These are phyloP conservation scores for Polydrusus tereticollis DNA, from an alignment of 2,888 invertebrate genomes.

Conservation along the genomic window DNA sequence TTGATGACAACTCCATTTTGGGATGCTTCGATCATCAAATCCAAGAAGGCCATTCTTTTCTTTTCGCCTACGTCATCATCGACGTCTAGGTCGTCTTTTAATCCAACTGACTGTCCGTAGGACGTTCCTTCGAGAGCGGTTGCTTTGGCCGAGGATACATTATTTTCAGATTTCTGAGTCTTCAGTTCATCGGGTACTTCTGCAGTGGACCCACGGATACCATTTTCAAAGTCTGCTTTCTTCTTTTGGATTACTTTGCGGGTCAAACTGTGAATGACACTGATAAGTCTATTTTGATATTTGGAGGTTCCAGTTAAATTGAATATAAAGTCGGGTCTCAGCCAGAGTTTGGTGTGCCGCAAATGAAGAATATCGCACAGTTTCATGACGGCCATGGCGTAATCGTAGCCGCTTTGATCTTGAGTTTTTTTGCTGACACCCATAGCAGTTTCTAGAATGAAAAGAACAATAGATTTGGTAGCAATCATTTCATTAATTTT, in stretches of 20 bases:
- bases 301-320: slow-evolving; percentile 82
- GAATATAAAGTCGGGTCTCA: slow-evolving; percentile 83
- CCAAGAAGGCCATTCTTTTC: slow-evolving; percentile 88
- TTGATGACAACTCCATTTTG: slow-evolving; percentile 81
- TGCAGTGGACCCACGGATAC: slow-evolving; percentile 66
- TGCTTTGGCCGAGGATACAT: slow-evolving; percentile 50
- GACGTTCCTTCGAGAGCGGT: slow-evolving; percentile 75
- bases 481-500: no score
- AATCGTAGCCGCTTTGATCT: slow-evolving; percentile 85
- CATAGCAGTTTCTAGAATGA: slow-evolving; percentile 86
- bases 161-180: slow-evolving; percentile 64
- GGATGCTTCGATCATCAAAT: slow-evolving; percentile 88
- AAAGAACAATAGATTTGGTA: not conserved
- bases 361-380: slow-evolving; percentile 89
- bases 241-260: slow-evolving; percentile 78
- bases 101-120: slow-evolving; percentile 71
- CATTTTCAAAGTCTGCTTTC: slow-evolving; percentile 71
- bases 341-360: slow-evolving; percentile 84
- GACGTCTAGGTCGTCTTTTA: slow-evolving; percentile 84
- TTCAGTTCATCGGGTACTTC: slow-evolving; percentile 62
- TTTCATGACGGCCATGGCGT: slow-evolving; percentile 91
- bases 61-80: slow-evolving; percentile 88
- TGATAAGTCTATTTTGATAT: slow-evolving; percentile 80
- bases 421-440: slow-evolving; percentile 88
- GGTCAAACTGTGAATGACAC: slow-evolving; percentile 84